Percentiles rank a stretch among this genome's conserved stretches.
phyloP scores from a whole-genome alignment of 2,113 vertebrate species.

The Ochotona princeps region DNA sequence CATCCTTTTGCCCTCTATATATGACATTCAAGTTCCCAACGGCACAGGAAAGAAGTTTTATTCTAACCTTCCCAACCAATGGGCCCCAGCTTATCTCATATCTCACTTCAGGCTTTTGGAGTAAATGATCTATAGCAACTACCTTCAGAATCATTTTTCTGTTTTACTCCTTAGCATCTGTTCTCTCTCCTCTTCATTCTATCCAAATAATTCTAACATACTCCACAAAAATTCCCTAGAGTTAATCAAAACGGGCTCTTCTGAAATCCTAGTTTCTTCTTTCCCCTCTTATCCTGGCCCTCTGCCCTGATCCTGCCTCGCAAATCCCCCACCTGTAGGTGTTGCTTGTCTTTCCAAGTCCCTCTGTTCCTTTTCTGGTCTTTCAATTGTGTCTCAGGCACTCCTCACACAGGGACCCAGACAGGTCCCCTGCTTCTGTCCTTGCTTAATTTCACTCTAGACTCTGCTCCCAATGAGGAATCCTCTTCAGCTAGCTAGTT shows the following conservation, averaged over 20 bases:
- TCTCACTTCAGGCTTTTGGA: background rate
- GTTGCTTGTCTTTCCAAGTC: too few species aligned
- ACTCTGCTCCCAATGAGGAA: background rate
- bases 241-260: background rate
- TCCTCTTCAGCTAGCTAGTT: background rate
- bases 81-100: background rate
- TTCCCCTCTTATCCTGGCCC: background rate
- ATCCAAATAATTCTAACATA: background rate
- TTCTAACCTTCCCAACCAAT: background rate
- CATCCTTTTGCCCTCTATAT: background rate
- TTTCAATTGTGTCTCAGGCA: background rate
- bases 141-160: background rate
- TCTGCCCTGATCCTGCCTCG: background rate
- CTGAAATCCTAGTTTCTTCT: constrained; percentile 4
- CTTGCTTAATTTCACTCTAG: background rate
- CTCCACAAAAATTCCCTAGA: background rate
- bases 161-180: background rate
- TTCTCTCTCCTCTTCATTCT: background rate
- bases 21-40: background rate
- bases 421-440: background rate
- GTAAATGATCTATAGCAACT: constrained; percentile 1
- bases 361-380: background rate
- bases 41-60: background rate
- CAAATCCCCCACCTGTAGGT: too few species aligned
- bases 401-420: background rate